Percentiles rank a stretch among this genome's conserved stretches.
Evolutionary conservation across 2,113 vertebrate genomes (phyloP).

Genomic region (Microtus oregoni): DNA sequence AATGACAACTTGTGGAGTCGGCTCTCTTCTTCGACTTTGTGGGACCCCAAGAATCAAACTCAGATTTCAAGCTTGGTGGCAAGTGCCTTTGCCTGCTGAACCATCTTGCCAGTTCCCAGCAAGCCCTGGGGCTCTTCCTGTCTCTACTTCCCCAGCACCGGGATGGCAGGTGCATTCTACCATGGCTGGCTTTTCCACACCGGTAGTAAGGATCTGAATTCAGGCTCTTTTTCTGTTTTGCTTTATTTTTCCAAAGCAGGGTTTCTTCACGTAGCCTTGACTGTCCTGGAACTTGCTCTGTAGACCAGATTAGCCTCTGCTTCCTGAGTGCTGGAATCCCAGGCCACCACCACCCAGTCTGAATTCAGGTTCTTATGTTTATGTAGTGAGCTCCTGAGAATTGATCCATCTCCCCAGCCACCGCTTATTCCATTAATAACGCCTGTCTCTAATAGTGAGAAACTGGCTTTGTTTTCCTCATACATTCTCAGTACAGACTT

Average conservation of each 20-base stretch:
- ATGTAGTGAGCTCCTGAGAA: neutral
- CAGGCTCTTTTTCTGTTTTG: neutral
- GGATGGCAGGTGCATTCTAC: neutral
- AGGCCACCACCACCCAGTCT: neutral
- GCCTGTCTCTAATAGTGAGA: neutral
- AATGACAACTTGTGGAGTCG: neutral
- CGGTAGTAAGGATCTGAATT: neutral
- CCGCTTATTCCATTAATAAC: neutral
- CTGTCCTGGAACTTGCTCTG: neutral
- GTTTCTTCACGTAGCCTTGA: neutral
- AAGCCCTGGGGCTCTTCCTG: neutral
- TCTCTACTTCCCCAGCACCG: neutral
- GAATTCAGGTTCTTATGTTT: neutral
- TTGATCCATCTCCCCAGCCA: neutral
- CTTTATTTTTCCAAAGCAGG: neutral
- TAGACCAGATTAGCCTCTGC: neutral
- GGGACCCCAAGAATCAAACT: neutral
- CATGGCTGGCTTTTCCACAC: neutral
- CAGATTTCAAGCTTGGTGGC: neutral
- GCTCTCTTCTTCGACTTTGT: neutral
- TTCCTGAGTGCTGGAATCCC: neutral
- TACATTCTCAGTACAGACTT: neutral
- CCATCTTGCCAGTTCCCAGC: neutral
- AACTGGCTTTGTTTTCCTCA: neutral
- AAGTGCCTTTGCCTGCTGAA: neutral